Conservation (phyloP, 2,888 invertebrate species). For the Oligia fasciuncula region DNA sequence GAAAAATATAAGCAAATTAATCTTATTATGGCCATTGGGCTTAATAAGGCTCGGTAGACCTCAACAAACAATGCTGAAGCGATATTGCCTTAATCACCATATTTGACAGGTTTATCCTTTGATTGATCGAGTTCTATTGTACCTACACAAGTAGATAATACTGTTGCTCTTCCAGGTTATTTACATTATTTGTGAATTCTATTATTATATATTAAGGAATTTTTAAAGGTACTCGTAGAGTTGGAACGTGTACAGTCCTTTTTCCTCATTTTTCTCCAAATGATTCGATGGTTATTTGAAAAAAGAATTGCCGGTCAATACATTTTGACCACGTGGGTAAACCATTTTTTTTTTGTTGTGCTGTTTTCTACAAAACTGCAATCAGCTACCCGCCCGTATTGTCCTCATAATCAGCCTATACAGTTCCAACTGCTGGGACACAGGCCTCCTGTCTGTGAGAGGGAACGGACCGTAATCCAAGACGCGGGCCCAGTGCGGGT, state of each 20-base stretch:
- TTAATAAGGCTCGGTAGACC: constrained; percentile 10
- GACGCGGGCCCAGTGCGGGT: too few species aligned
- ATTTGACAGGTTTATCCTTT: constrained; percentile 36
- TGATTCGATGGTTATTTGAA: too few species aligned
- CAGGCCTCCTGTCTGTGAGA: too few species aligned
- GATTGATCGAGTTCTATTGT: constrained; percentile 38
- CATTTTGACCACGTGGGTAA: too few species aligned
- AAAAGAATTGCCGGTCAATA: too few species aligned
- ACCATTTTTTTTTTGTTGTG: too few species aligned
- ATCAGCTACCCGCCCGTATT: too few species aligned
- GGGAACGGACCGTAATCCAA: too few species aligned
- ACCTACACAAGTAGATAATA: not conserved
- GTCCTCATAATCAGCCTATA: too few species aligned
- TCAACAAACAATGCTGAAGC: constrained; percentile 28
- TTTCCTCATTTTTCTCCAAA: not conserved
- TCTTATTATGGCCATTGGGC: not conserved
- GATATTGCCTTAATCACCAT: constrained; percentile 23
- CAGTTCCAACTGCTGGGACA: too few species aligned
- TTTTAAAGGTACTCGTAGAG: not conserved
- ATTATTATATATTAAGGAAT: not conserved
- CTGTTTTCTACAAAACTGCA: too few species aligned
- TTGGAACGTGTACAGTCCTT: not conserved
- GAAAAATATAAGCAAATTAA: constrained; percentile 10
- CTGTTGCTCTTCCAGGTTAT: not conserved
- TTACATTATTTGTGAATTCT: not conserved